phyloP scores from a whole-genome alignment of 2,888 invertebrate genomes.

The Clostera curtula region DNA sequence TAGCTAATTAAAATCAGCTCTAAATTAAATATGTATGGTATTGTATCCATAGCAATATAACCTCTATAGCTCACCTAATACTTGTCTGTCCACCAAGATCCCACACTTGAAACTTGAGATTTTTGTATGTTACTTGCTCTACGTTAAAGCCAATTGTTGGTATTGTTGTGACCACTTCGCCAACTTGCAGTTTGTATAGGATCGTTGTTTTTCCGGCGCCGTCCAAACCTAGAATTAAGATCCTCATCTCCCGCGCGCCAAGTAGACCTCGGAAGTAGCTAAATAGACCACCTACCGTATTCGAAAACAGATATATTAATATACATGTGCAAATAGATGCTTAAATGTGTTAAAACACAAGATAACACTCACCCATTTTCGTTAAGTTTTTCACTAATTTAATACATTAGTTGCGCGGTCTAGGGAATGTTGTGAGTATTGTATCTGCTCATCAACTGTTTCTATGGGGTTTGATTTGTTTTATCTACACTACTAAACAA shows the following conservation, averaged over 20 bases:
- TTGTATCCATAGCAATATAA: constrained; percentile 23
- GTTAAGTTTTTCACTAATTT: constrained; percentile 50
- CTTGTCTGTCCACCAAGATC: constrained; percentile 99
- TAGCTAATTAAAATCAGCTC: too few relatives aligned
- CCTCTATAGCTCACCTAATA: constrained; percentile 82
- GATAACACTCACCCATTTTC: constrained; percentile 59
- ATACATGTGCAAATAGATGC: constrained; percentile 13
- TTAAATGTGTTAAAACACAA: constrained; percentile 25
- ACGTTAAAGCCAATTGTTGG: constrained; percentile 99
- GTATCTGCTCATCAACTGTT: constrained; percentile 29
- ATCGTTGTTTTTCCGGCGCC: constrained; percentile 99
- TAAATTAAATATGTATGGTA: constrained; percentile 8
- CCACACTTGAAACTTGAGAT: constrained; percentile 99
- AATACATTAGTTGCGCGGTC: constrained; percentile 52
- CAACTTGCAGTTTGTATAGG: constrained; percentile 97
- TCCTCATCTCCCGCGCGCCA: constrained; percentile 98
- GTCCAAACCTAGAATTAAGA: constrained; percentile 97
- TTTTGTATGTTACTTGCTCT: constrained; percentile 99
- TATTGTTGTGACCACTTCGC: constrained; percentile 98
- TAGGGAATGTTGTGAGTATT: constrained; percentile 40
- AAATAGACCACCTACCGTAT: constrained; percentile 89
- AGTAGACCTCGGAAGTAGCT: constrained; percentile 97
- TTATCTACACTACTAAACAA: constrained; percentile 25
- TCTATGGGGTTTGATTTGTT: constrained; percentile 19
- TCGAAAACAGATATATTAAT: constrained; percentile 10